These are phyloP conservation scores for Scleropages formosus DNA, from an alignment of 2,797 vertebrate species.

Conservation along the genomic window DNA sequence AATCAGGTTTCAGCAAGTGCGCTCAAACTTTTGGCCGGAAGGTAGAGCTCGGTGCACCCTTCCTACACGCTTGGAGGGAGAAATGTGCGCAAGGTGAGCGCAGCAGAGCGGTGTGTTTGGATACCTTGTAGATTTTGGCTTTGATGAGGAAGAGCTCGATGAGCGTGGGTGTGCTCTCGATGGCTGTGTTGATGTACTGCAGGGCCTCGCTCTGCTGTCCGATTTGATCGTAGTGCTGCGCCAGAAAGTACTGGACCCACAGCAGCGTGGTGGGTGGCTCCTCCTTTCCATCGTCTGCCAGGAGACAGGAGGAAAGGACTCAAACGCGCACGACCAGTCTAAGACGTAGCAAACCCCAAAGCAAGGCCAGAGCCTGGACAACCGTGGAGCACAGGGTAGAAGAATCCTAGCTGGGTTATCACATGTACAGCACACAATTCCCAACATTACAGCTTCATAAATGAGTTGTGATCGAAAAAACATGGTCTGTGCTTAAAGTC, in stretches of 20 bases:
- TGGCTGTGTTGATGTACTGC: conserved; percentile 95
- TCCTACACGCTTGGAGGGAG: background rate
- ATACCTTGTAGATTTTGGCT: conserved; percentile 98
- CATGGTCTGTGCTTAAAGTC: too few relatives aligned
- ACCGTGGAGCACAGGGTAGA: too few relatives aligned
- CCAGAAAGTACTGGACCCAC: conserved; percentile 99
- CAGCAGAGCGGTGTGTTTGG: background rate
- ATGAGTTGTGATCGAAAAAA: too few relatives aligned
- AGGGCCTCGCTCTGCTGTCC: conserved; percentile 87
- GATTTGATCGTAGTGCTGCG: conserved; percentile 94
- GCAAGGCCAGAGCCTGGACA: background rate
- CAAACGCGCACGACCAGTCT: background rate
- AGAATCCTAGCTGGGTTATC: background rate
- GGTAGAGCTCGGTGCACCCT: background rate
- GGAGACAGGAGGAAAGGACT: background rate
- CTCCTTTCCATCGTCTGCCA: conserved; percentile 91
- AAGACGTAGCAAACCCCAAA: background rate
- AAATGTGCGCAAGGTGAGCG: background rate
- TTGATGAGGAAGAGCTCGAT: conserved; percentile 98
- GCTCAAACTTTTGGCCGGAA: too few relatives aligned
- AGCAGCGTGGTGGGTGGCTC: conserved; percentile 97
- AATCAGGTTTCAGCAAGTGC: too few relatives aligned
- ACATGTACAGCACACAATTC: background rate
- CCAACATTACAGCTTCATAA: too few relatives aligned
- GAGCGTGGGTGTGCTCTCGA: conserved; percentile 96